phyloP scores from a whole-genome alignment of 1,140 invertebrate species.

The Zaprionus gabonicus region DNA sequence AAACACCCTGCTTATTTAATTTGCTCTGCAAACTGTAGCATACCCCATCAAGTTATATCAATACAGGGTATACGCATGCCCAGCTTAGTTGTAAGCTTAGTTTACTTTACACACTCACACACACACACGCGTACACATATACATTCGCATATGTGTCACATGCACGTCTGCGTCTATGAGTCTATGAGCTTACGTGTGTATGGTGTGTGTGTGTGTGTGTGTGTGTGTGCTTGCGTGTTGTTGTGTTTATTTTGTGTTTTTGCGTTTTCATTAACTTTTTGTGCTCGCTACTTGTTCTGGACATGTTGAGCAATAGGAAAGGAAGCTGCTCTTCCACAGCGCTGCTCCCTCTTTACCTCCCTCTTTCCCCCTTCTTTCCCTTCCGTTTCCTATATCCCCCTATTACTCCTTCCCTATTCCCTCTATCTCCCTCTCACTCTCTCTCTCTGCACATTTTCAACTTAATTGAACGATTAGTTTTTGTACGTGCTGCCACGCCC shows the following conservation, averaged over 20 bases:
- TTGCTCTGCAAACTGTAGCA: too few species aligned
- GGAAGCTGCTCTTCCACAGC: not conserved
- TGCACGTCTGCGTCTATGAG: not conserved
- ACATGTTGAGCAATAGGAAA: slow-evolving; percentile 52
- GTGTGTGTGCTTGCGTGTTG: not conserved
- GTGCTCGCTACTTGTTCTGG: slow-evolving; percentile 59
- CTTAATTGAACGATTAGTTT: slow-evolving; percentile 82
- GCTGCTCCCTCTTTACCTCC: not conserved
- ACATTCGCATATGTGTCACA: slow-evolving; percentile 9
- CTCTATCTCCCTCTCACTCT: not conserved
- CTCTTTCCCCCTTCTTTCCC: slow-evolving; percentile 6
- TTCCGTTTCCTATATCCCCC: too few species aligned
- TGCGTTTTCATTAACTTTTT: slow-evolving; percentile 74
- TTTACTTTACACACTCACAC: slow-evolving; percentile 16
- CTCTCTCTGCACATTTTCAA: slow-evolving; percentile 32
- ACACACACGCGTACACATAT: not conserved
- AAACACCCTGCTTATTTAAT: too few species aligned
- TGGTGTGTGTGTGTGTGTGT: not conserved
- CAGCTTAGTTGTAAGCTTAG: not conserved
- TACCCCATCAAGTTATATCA: not conserved
- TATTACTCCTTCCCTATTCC: not conserved
- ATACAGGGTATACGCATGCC: slow-evolving; percentile 24
- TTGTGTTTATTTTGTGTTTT: slow-evolving; percentile 33
- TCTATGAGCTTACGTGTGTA: not conserved
- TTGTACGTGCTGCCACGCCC: slow-evolving; percentile 61